Base-by-base conservation (phyloP, 2,888 invertebrate genomes). In the Aspidiotus destructor region DNA sequence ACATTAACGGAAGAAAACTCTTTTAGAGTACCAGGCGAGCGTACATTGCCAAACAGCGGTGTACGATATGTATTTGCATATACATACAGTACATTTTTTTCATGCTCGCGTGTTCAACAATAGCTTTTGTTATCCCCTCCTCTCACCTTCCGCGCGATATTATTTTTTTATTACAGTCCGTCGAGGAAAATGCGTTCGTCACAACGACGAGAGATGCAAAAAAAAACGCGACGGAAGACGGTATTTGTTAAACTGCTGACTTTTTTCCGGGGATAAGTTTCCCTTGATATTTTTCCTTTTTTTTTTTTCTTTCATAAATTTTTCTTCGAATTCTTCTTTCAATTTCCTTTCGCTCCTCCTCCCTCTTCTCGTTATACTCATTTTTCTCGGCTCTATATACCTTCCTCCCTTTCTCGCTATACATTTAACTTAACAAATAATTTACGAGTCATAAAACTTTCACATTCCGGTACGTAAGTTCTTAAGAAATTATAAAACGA, bases 251-350 rank as follows among this genome's bases (percentile, higher is more conserved):
- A 48, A 48, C 48, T 48, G 48, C 48, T 48, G 10, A 48, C 48
- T 48, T 48, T n/a, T n/a, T 28, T 28, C 28, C 28, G 28, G 28
- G 28, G 28, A 28, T 28, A 28, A 28, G 28, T 28, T 28, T 28
- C 28, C 28, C 28, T 28, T 28, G 28, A 28, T 28, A 28, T 28
- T 28, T 28, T 28, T 28, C 10, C n/a, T 48, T 6, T 48, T 48
- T 48, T 48, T 48, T 48, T n/a, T 48, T 48, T 48, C n/a, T 48
- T 48, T n/a, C 11, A n/a, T 48, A 48, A 48, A 48, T n/a, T 48
- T 48, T 48, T 48, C 48, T 48, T n/a, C n/a, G n/a, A 48, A 48
- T n/a, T 48, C n/a, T 48, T 48, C 48, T 48, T n/a, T 48, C 48
- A n/a, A 13, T n/a, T 48, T 48, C n/a, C n/a, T 11, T n/a, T 48